These are phyloP conservation scores for Rallus crepitans DNA, from an alignment of 2,797 vertebrate species.

Conservation along the genomic window DNA sequence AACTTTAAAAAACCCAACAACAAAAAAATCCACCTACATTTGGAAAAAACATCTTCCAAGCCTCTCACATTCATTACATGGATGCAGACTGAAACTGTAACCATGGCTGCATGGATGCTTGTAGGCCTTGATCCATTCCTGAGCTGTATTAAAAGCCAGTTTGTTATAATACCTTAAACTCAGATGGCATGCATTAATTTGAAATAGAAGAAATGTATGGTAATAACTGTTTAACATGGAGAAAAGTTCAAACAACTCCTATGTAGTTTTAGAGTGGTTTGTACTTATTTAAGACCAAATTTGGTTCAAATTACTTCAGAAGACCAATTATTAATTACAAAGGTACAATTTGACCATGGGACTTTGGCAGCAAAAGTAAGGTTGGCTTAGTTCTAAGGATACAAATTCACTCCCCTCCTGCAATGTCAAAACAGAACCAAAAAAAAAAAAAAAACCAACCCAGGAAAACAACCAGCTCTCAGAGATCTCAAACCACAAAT, in stretches of 20 bases:
- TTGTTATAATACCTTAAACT: background rate
- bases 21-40: background rate
- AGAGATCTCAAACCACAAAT: background rate
- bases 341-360: background rate
- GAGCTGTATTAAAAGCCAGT: conserved; percentile 8
- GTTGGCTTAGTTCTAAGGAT: background rate
- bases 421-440: background rate
- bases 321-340: background rate
- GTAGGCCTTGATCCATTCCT: conserved; percentile 58
- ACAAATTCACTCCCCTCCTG: background rate
- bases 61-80: background rate
- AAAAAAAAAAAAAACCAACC: background rate
- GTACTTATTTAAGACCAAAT: background rate
- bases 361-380: background rate
- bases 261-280: background rate
- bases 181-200: background rate
- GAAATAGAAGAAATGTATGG: background rate
- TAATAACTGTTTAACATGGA: too few relatives aligned
- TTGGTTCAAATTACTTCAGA: background rate
- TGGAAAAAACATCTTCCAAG: background rate
- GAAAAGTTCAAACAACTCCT: background rate
- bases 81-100: background rate
- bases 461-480: background rate
- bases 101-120: conserved; percentile 51
- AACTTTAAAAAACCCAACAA: background rate